Evolutionary conservation across 2,113 vertebrate species (phyloP).

Genomic region (Tauraco erythrolophus): DNA sequence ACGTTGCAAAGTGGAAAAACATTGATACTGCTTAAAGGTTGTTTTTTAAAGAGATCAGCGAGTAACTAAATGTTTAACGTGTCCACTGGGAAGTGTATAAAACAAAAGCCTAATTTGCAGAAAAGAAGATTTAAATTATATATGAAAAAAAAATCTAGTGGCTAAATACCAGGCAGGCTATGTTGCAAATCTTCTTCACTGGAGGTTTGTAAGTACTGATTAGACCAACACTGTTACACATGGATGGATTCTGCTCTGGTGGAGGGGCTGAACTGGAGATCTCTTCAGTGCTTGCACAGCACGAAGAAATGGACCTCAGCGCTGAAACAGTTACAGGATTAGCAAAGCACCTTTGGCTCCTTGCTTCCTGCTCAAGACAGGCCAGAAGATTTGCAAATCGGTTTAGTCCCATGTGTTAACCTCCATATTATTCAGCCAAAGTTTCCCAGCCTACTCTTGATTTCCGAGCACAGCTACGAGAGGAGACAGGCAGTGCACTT

Average conservation of each 20-base stretch:
- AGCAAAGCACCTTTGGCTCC: neutral
- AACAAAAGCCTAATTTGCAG: neutral
- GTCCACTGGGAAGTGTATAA: neutral
- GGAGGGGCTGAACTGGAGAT: neutral
- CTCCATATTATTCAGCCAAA: neutral
- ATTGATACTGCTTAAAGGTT: neutral
- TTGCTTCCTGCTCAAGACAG: neutral
- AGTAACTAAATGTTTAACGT: neutral
- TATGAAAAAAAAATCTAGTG: neutral
- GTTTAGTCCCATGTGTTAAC: neutral
- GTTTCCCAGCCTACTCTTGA: neutral
- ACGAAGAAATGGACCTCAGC: neutral
- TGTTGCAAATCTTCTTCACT: neutral
- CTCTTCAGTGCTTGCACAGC: neutral
- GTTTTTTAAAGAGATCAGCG: constrained; percentile 2
- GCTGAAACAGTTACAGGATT: neutral
- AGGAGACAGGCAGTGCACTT: neutral
- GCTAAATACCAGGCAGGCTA: neutral
- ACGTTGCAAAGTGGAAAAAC: neutral
- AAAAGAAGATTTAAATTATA: neutral
- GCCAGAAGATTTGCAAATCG: neutral
- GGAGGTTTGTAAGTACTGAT: neutral
- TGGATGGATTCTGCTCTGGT: neutral
- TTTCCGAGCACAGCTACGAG: neutral
- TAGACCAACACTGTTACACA: neutral